Percentiles rank a stretch among this genome's conserved stretches.
Conservation (phyloP, 2,113 vertebrate genomes). For the Typhlomys cinereus region DNA sequence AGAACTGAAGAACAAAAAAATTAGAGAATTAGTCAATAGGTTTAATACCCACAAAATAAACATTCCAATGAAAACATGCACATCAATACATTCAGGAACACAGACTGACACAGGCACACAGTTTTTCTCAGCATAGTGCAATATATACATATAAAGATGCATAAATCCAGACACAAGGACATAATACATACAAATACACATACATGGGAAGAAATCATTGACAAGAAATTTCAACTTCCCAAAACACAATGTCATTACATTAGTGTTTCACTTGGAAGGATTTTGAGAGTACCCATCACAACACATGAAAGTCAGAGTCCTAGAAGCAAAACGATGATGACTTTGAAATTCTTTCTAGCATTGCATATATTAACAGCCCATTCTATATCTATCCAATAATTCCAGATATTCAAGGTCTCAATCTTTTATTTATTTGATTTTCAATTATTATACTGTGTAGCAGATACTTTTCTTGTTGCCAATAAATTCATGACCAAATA, state of each 20-base stretch:
- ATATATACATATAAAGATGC: too few species aligned
- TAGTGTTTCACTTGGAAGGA: neutral
- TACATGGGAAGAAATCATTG: too few species aligned
- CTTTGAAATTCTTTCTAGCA: slow-evolving; percentile 18
- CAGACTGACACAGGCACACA: neutral
- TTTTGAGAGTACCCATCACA: neutral
- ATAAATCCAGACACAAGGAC: neutral
- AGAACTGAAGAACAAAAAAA: slow-evolving; percentile 1
- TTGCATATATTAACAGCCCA: neutral
- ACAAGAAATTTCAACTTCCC: slow-evolving; percentile 18
- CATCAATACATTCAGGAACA: neutral
- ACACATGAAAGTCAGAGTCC: neutral
- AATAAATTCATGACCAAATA: too few species aligned
- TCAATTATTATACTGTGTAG: too few species aligned
- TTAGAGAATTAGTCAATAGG: neutral
- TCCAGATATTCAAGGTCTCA: slow-evolving; percentile 4
- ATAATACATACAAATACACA: neutral
- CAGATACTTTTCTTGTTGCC: too few species aligned
- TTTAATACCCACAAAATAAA: neutral
- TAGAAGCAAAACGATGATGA: neutral
- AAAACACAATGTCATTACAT: neutral
- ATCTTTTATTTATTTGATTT: neutral
- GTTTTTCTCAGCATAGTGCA: neutral
- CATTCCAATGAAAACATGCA: neutral
- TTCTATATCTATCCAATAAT: neutral